Conservation (phyloP, 2,888 invertebrate species). For the Daptonema setosum region DNA sequence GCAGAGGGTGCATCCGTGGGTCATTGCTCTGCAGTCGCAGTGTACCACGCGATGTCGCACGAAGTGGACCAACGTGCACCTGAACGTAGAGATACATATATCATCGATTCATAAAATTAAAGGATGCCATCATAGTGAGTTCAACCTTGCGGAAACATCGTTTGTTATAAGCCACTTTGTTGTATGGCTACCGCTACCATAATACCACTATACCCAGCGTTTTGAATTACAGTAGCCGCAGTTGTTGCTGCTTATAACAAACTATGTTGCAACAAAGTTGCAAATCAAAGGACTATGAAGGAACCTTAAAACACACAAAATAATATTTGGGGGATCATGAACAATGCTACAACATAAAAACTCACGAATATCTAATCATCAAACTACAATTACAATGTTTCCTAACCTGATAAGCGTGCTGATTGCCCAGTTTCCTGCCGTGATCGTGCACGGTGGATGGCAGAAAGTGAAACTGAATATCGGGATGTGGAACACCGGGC, state of each 20-base stretch:
- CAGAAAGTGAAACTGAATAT: slow-evolving; percentile 35
- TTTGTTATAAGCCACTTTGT: too few species aligned
- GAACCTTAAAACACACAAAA: too few species aligned
- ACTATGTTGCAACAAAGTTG: too few species aligned
- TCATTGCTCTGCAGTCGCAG: slow-evolving; percentile 52
- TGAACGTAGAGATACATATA: too few species aligned
- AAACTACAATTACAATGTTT: not conserved
- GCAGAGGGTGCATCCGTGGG: slow-evolving; percentile 54
- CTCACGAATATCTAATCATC: too few species aligned
- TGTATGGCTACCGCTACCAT: too few species aligned
- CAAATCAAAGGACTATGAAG: too few species aligned
- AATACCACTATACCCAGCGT: too few species aligned
- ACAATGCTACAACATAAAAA: too few species aligned
- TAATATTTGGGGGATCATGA: too few species aligned
- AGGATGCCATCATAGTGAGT: not conserved
- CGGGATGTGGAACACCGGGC: slow-evolving; percentile 27
- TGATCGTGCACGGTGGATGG: slow-evolving; percentile 35
- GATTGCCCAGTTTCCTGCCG: slow-evolving; percentile 29
- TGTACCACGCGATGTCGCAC: slow-evolving; percentile 62
- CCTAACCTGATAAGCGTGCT: slow-evolving; percentile 32
- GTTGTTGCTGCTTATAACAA: too few species aligned
- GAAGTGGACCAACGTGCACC: slow-evolving; percentile 37
- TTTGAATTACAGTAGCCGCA: too few species aligned
- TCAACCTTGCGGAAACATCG: not conserved
- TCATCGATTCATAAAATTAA: not conserved